These are phyloP conservation scores for Labroides dimidiatus DNA, from an alignment of 2,797 vertebrate species.

Conservation along the genomic window DNA sequence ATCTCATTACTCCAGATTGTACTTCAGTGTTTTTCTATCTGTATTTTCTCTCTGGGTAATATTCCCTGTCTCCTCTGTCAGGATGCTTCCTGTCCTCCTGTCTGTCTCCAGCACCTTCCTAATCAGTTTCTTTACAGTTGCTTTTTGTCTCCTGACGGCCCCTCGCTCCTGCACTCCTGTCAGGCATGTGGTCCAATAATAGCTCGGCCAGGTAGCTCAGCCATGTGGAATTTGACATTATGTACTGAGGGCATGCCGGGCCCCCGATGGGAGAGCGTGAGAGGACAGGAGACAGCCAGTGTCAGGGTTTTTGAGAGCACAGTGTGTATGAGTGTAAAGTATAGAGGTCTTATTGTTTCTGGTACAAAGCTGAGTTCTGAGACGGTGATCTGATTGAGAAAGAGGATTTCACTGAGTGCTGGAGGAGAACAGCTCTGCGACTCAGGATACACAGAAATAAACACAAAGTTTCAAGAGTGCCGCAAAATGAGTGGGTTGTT, in stretches of 20 bases:
- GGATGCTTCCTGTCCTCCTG: slow-evolving; percentile 28
- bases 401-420: too few relatives aligned
- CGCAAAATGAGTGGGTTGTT: too few relatives aligned
- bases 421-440: not conserved
- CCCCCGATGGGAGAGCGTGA: slow-evolving; percentile 63
- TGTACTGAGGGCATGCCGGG: slow-evolving; percentile 62
- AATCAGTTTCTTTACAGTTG: slow-evolving; percentile 64
- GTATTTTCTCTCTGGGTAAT: slow-evolving; percentile 3
- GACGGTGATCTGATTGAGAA: not conserved
- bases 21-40: not conserved
- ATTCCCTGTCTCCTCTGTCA: slow-evolving; percentile 34
- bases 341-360: slow-evolving; percentile 4
- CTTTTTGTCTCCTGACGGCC: slow-evolving; percentile 39
- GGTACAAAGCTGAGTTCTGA: too few relatives aligned
- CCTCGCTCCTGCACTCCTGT: slow-evolving; percentile 38
- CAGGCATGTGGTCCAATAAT: slow-evolving; percentile 75
- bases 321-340: slow-evolving; percentile 2
- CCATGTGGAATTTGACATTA: slow-evolving; percentile 84
- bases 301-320: slow-evolving; percentile 36
- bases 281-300: slow-evolving; percentile 63
- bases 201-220: slow-evolving; percentile 77
- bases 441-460: not conserved
- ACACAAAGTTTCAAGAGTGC: too few relatives aligned
- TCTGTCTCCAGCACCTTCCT: slow-evolving; percentile 66
- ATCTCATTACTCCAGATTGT: not conserved